Evolutionary conservation across 2,888 invertebrate species (phyloP), one percentile per base, ranked within the genome.

Genomic region (Ophioninae sp.): DNA sequence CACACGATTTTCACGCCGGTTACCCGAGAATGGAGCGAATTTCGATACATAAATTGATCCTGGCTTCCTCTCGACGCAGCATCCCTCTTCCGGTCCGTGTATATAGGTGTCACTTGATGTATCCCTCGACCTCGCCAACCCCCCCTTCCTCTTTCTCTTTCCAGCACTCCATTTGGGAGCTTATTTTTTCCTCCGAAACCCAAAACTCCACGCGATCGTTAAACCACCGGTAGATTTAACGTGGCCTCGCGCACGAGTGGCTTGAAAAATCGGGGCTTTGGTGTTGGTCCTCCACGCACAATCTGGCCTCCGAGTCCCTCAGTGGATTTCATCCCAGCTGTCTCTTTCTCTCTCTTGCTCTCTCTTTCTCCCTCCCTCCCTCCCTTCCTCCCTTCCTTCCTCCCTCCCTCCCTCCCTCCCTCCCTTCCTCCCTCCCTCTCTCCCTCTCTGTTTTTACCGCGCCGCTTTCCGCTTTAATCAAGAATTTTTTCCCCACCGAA

Each of bases 31-130:
- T 76, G 56, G 58, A 79, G 76, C 75, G 83, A 79, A 76, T 79
- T 83, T 83, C 79, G 75, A 76, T 73, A 83, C 79, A 79, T 76
- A 83, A 83, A 83, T 83, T 79, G 83, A 79, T 83, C 76, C 76
- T 67, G 68, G 79, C 41, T 63, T 65, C 56, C 69, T 65, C 39
- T 72, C 58, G n/a, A 51, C 71, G 37, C 59, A 59, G 44, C 51
- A 51, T 74, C 59, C 58, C 82, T 22, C 41, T 74, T 44, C 51
- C 58, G 23, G 37, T 75, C 41, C 44, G 9, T 17, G 23, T 30
- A 64, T 63, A 64, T 74, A 74, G 41, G 75, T 75, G 58, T 67
- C 44, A 51, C 37, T 64, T 30, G 61, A 41, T 22, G 64, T 74
- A 74, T 41, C 7, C 41, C 6, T 9, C 20, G 7, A 7, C 6